phyloP scores from a whole-genome alignment of 2,113 vertebrate genomes.

The Orycteropus afer region DNA sequence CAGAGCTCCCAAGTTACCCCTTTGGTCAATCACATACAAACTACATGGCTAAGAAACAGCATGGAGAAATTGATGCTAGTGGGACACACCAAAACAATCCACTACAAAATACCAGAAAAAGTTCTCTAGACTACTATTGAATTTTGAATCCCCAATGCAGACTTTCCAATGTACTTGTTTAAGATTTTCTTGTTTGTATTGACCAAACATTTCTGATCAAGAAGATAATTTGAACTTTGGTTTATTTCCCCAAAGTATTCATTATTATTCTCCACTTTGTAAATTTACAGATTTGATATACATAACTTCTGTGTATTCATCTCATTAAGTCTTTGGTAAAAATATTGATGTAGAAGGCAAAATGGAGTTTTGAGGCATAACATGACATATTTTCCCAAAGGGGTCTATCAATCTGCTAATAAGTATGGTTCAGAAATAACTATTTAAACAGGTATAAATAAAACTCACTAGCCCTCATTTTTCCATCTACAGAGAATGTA shows the following conservation, averaged over 20 bases:
- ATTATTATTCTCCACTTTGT: background rate
- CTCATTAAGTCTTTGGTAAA: slow-evolving; percentile 44
- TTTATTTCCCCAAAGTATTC: background rate
- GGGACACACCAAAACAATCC: background rate
- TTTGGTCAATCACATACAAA: background rate
- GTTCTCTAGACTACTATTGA: background rate
- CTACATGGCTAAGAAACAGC: background rate
- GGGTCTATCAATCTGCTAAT: background rate
- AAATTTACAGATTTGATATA: background rate
- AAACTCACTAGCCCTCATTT: background rate
- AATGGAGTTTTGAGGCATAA: background rate
- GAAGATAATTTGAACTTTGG: background rate
- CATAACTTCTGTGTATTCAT: background rate
- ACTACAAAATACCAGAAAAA: background rate
- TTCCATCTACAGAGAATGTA: background rate
- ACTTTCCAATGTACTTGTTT: background rate
- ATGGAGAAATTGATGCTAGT: background rate
- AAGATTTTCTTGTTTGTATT: background rate
- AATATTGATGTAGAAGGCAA: background rate
- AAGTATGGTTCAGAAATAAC: background rate
- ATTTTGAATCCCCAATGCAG: background rate
- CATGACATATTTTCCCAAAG: background rate
- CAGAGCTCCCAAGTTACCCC: no score
- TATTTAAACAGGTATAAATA: background rate
- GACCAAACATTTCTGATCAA: slow-evolving; percentile 35